Evolutionary conservation across 2,113 vertebrate species (phyloP), one percentile per base, ranked within the genome.

Genomic region (Psephotus haematonotus): DNA sequence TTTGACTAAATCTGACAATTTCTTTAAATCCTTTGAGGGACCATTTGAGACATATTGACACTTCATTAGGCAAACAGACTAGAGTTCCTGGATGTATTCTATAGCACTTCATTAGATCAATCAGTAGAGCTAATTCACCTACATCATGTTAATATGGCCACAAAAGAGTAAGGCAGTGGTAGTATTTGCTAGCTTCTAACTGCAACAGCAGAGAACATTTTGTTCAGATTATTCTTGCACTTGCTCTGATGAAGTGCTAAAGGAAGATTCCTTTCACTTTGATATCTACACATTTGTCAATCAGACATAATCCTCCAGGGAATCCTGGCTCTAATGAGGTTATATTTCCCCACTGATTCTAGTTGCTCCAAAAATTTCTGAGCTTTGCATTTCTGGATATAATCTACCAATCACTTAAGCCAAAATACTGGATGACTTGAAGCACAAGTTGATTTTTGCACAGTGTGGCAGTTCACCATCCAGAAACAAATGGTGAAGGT

Each of bases 1-100:
- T 90, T 95, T 88, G 71, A 86, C 71, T 80, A 67, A 83, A 82
- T 64, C 46, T 94, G 53, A 77, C 46, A 65, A 77, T 70, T 95
- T 79, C 46, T 93, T 90, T 59, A 74, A 86, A 95, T 71, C 23
- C 8, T 77, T 75, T 65, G 77, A 64, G 83, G 39, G n/a, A 75
- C 16, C 13, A 72, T 84, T 90, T 77, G 72, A 93, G 88, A 50
- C 28, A 59, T 83, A 90, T 19, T 95, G 71, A 81, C 50, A 78
- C 68, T 93, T 90, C 68, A 78, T 82, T 72, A 95, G 37, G n/a
- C 50, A 83, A 94, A 90, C 43, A 86, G 59, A 53, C 5, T 10
- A 4, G 31, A 86, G 59, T 10, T 86, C 8, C 63, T 92, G 59
- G 5, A 53, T 49, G 4, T 27, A 68, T 50, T 74, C 71, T 44